Evolutionary conservation across 1,140 invertebrate genomes (phyloP), one percentile per base, ranked within the genome.

Genomic region (Hypothenemus hampei): DNA sequence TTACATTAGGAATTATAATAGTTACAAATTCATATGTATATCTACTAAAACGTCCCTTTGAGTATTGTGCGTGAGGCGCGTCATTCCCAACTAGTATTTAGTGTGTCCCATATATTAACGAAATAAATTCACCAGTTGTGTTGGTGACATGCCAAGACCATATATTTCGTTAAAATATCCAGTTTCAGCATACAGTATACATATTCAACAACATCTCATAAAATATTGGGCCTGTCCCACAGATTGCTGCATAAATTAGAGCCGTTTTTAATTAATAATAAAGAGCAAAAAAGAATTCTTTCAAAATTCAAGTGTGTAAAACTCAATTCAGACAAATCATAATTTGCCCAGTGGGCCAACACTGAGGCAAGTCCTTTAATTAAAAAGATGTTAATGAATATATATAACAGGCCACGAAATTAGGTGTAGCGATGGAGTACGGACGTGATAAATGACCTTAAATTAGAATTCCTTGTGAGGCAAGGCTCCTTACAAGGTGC

Each of bases 381-480:
- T 56, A 57, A 49, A 57, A 57, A 57, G 52, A 41, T 48, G 35
- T 41, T 57, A 43, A 57, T 57, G 46, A 57, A 49, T 39, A 57
- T 55, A 47, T 57, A 57, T n/a, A n/a, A n/a, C 54, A 45, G 46
- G 23, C 39, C 46, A 37, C 39, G 29, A 50, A 57, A 57, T 57
- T 57, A 50, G 54, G 45, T 50, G 29, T 46, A 44, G 39, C 37
- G 23, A 44, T 37, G 54, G 46, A 50, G 41, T 49, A 43, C 54
- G 39, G 23, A 22, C 37, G 41, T 49, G 54, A 57, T 57, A 57
- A 57, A 57, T 49, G 54, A 36, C 45, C 54, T 43, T 57, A 57
- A 57, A 57, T 57, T 57, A 49, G 54, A 57, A 57, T 57, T 57
- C 54, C 54, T 57, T 18, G 45, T 39, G 54, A 44, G 41, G n/a